These are phyloP conservation scores for Spilarctia lutea DNA, from an alignment of 2,888 invertebrate genomes.

Conservation along the genomic window DNA sequence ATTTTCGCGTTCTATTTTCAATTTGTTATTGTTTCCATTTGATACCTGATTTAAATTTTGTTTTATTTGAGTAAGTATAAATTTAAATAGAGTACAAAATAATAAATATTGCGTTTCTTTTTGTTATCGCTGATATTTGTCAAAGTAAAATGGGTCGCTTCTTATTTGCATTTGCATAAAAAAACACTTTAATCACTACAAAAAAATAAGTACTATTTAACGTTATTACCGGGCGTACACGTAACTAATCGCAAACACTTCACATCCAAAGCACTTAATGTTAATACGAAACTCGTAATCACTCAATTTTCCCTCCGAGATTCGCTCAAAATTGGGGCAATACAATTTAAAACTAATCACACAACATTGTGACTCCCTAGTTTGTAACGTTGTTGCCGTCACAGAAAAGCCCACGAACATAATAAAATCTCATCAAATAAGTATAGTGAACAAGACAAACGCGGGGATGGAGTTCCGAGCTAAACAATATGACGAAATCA, in stretches of 20 bases:
- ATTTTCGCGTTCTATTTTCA: constrained; percentile 22
- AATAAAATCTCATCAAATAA: constrained; percentile 71
- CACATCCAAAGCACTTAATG: constrained; percentile 16
- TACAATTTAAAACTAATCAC: constrained; percentile 60
- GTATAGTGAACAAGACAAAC: constrained; percentile 63
- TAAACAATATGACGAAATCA: constrained; percentile 60
- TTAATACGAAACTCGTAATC: constrained; percentile 33
- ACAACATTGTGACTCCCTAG: constrained; percentile 39
- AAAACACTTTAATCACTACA: neutral
- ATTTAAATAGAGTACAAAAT: constrained; percentile 3
- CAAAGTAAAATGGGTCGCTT: neutral
- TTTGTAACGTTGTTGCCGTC: constrained; percentile 20
- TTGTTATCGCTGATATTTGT: neutral
- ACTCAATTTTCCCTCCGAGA: constrained; percentile 40
- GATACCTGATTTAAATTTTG: constrained; percentile 8
- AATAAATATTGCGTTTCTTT: neutral
- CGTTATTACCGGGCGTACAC: neutral
- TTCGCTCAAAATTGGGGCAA: constrained; percentile 51
- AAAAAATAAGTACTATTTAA: neutral
- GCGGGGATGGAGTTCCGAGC: constrained; percentile 42
- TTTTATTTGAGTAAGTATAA: too few relatives aligned
- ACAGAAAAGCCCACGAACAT: constrained; percentile 65
- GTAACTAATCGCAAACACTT: constrained; percentile 22
- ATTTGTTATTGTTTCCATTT: constrained; percentile 13
- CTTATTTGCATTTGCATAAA: neutral